Conservation (phyloP, 2,888 invertebrate genomes). For the Ferrisia virgata region DNA sequence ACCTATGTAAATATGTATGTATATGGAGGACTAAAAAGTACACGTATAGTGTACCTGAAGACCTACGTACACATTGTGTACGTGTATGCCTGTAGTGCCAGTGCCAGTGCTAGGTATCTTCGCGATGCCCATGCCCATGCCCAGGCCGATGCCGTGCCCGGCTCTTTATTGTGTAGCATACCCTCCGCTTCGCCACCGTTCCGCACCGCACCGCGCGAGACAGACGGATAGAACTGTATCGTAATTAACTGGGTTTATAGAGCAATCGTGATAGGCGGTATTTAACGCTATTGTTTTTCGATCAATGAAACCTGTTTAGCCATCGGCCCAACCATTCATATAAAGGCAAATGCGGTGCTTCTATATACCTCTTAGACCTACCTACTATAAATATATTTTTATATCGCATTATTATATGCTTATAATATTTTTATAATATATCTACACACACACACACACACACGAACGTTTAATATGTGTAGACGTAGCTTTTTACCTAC, state of each 20-base stretch:
- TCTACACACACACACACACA: no score
- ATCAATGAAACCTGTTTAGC: conserved; percentile 38
- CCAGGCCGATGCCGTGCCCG: no score
- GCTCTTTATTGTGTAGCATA: not conserved
- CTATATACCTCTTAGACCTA: not conserved
- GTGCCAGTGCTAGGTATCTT: not conserved
- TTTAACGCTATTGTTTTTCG: conserved; percentile 42
- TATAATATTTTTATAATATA: no score
- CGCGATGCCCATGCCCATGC: not conserved
- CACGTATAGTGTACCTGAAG: no score
- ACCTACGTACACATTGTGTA: conserved; percentile 5
- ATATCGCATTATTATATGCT: no score
- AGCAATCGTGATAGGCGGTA: conserved; percentile 44
- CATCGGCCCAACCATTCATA: conserved; percentile 20
- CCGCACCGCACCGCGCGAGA: not conserved
- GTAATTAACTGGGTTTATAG: conserved; percentile 42
- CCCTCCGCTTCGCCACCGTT: not conserved
- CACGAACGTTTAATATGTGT: no score
- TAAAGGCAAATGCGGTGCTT: not conserved
- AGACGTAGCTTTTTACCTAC: no score
- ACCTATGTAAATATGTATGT: conserved; percentile 17
- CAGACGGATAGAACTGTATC: not conserved
- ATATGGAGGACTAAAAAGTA: no score
- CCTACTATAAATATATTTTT: not conserved
- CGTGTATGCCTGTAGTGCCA: not conserved